Conservation (phyloP, 2,797 vertebrate species). For the Sebastiscus tertius region DNA sequence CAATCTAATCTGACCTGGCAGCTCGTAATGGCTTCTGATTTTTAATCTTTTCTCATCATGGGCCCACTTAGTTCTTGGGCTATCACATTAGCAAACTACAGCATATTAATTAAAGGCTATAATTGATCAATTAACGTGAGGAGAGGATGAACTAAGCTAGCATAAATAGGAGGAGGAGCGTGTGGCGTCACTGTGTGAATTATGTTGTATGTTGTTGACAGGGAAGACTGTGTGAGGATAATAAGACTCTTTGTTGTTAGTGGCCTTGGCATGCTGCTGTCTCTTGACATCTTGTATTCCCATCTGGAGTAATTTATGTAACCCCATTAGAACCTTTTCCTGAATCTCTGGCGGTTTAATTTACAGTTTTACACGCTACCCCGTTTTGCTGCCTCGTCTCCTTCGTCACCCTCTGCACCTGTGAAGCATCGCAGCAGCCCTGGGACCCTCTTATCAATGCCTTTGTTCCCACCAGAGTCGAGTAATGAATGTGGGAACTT, state of each 20-base stretch:
- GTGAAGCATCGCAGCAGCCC: constrained; percentile 5
- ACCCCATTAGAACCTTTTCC: constrained; percentile 47
- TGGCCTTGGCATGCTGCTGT: constrained; percentile 14
- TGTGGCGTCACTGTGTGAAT: neutral
- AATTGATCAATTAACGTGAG: constrained; percentile 48
- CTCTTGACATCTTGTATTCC: constrained; percentile 43
- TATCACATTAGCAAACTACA: constrained; percentile 34
- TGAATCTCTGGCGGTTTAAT: constrained; percentile 46
- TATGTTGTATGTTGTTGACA: constrained; percentile 2
- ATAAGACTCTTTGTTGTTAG: neutral
- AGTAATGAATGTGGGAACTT: constrained; percentile 73
- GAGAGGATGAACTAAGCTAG: neutral
- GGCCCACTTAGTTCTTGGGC: constrained; percentile 22
- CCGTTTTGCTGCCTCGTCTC: constrained; percentile 20
- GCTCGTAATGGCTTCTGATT: constrained; percentile 49
- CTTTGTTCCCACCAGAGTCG: constrained; percentile 47
- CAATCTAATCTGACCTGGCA: constrained; percentile 57
- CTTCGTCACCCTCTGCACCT: constrained; percentile 41
- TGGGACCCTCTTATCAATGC: constrained; percentile 48
- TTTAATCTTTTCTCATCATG: constrained; percentile 50
- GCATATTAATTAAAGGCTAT: constrained; percentile 46
- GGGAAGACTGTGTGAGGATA: neutral
- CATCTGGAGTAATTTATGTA: constrained; percentile 55
- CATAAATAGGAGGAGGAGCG: neutral
- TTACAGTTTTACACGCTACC: constrained; percentile 38